A percentile compares a stretch with the other conserved stretches of the same genome.
Evolutionary conservation across 2,888 invertebrate species (phyloP).

Genomic region (Pachycephus smyrnensis): DNA sequence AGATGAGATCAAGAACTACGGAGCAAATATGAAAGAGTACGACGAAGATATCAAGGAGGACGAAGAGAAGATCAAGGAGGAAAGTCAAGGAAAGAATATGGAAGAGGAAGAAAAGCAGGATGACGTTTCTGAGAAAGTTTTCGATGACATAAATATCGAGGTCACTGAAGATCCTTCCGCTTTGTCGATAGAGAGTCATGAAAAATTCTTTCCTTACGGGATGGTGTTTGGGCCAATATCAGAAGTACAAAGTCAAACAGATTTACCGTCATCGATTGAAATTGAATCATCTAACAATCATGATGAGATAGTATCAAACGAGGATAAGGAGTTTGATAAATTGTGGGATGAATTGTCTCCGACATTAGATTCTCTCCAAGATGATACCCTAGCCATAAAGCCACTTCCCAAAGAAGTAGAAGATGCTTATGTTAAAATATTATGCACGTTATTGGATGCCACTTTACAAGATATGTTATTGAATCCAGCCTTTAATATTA

Average conservation of each 20-base stretch:
- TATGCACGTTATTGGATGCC: neutral
- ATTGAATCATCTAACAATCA: neutral
- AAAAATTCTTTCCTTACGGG: too few species aligned
- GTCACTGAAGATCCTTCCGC: neutral
- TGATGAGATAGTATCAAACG: neutral
- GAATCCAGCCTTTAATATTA: neutral
- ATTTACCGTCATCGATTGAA: too few species aligned
- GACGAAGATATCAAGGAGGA: neutral
- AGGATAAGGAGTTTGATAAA: neutral
- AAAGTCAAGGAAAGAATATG: neutral
- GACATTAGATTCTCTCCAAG: neutral
- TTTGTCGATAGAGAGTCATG: too few species aligned
- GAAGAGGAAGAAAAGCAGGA: slow-evolving; percentile 9
- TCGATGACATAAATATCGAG: slow-evolving; percentile 9
- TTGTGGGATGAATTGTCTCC: neutral
- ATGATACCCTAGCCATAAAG: neutral
- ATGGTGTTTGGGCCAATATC: too few species aligned
- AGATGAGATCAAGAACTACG: neutral
- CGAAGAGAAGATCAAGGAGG: neutral
- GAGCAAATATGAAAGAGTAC: slow-evolving; percentile 3
- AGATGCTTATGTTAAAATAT: neutral
- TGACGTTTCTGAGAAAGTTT: neutral
- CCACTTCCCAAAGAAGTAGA: neutral
- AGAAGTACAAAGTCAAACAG: too few species aligned
- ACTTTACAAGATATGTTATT: neutral